These are phyloP conservation scores for Lycocerus yunnanus DNA, from an alignment of 2,888 invertebrate species.

Conservation along the genomic window DNA sequence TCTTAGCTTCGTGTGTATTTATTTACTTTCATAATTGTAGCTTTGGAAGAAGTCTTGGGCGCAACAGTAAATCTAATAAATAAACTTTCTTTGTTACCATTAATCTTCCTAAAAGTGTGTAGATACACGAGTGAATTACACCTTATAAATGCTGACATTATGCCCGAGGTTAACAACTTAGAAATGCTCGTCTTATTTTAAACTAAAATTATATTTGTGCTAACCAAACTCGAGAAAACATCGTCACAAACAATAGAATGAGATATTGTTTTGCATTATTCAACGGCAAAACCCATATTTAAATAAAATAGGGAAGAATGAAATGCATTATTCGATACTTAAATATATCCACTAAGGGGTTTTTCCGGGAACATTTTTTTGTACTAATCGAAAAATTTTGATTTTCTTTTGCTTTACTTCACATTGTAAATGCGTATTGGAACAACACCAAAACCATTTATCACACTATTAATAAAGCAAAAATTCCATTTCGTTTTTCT, in stretches of 20 bases:
- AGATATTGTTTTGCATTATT: slow-evolving; percentile 11
- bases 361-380: not conserved
- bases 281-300: not conserved
- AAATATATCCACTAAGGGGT: not conserved
- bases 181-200: slow-evolving; percentile 3
- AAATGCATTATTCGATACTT: not conserved
- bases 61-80: not conserved
- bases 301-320: not conserved
- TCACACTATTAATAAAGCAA: not conserved
- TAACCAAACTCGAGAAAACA: slow-evolving; percentile 8
- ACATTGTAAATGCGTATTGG: not conserved
- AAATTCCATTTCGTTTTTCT: not conserved
- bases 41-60: not conserved
- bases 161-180: not conserved
- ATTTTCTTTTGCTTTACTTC: not conserved
- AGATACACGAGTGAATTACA: not conserved
- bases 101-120: not conserved
- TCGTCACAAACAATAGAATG: slow-evolving; percentile 7
- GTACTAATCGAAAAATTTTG: not conserved
- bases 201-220: slow-evolving; percentile 10
- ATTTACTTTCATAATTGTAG: not conserved
- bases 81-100: not conserved
- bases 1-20: not conserved
- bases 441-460: not conserved
- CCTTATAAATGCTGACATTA: not conserved